Evolutionary conservation across 92 coral and sea anemone species (phyloP).

Genomic region (Muricea muricata): DNA sequence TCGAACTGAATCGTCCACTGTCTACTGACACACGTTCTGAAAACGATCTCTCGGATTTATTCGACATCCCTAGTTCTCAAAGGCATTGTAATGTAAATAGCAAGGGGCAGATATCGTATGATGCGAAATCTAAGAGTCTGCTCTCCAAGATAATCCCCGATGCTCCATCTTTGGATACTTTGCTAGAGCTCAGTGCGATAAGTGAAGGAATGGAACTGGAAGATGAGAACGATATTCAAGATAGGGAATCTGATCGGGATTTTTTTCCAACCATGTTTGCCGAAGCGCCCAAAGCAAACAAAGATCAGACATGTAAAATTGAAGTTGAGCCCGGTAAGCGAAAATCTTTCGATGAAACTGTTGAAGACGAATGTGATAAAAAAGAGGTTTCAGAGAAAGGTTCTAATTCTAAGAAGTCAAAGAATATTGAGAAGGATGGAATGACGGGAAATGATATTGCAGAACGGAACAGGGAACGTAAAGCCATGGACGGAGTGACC

Average conservation of each 20-base stretch:
- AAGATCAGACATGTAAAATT: not conserved
- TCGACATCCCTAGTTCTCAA: slow-evolving; percentile 40
- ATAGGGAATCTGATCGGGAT: not conserved
- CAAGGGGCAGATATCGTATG: not conserved
- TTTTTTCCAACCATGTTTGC: not conserved
- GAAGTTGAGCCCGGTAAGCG: not conserved
- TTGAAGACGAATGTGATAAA: not conserved
- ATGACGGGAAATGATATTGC: not conserved
- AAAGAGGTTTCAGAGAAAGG: not conserved
- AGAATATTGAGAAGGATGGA: not conserved
- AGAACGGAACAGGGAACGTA: not conserved
- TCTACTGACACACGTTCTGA: not conserved
- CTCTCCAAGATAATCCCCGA: slow-evolving; percentile 12
- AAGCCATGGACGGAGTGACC: not conserved
- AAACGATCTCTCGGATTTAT: slow-evolving; percentile 13
- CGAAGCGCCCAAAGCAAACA: slow-evolving; percentile 27
- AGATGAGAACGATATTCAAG: not conserved
- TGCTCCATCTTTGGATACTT: slow-evolving; percentile 37
- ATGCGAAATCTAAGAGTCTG: not conserved
- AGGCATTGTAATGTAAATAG: not conserved
- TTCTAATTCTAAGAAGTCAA: not conserved
- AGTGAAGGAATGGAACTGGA: not conserved
- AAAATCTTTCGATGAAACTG: not conserved
- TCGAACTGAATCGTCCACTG: not conserved
- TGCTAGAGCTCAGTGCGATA: not conserved